phyloP scores from a whole-genome alignment of 2,888 invertebrate species.

The Hydrotaea diabolus region DNA sequence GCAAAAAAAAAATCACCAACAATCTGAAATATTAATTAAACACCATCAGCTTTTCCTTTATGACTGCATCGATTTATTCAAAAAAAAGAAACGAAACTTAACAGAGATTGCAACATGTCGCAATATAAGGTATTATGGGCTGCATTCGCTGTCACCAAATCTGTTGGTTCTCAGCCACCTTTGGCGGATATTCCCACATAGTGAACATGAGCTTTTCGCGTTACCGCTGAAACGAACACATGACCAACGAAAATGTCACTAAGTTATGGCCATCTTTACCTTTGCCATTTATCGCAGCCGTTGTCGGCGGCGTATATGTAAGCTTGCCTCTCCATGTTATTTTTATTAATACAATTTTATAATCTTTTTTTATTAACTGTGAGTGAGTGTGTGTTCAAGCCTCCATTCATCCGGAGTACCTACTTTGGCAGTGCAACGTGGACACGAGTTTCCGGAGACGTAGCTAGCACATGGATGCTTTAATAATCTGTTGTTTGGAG shows the following conservation, averaged over 20 bases:
- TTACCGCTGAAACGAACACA: background rate
- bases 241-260: background rate
- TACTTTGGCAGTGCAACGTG: background rate
- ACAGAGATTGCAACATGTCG: background rate
- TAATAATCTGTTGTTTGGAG: conserved; percentile 55
- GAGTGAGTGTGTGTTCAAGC: background rate
- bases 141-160: background rate
- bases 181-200: background rate
- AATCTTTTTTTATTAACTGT: conserved; percentile 18
- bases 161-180: background rate
- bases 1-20: background rate
- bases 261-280: background rate
- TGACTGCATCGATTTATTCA: background rate
- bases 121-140: background rate
- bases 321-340: background rate
- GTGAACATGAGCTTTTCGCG: background rate
- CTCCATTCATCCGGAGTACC: background rate
- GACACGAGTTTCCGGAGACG: background rate
- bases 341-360: background rate
- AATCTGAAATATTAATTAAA: background rate
- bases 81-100: too few relatives aligned
- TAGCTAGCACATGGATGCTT: background rate
- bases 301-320: too few relatives aligned
- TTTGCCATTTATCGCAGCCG: background rate
- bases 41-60: background rate